A percentile compares a stretch with the other conserved stretches of the same genome.
These are phyloP conservation scores for Exocentrus adspersus DNA, from an alignment of 2,888 invertebrate species.

Conservation along the genomic window DNA sequence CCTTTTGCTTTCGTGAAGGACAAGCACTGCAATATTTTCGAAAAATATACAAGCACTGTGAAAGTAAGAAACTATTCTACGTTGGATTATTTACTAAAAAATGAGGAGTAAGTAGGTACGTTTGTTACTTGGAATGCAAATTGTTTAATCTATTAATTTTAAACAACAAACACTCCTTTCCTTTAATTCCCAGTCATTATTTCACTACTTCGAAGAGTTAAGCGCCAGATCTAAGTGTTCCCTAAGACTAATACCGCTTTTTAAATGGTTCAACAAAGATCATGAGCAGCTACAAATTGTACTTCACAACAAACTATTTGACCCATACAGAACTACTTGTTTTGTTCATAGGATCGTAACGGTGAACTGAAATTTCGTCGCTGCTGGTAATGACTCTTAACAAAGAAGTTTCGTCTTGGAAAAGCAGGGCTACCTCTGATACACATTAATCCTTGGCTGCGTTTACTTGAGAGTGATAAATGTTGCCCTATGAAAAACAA, in stretches of 20 bases:
- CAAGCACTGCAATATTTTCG: no score
- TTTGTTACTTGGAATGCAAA: neutral
- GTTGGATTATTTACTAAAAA: no score
- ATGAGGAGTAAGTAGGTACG: no score
- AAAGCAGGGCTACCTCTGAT: constrained; percentile 1
- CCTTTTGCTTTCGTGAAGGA: no score
- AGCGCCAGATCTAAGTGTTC: neutral
- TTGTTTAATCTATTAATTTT: no score
- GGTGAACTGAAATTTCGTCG: constrained; percentile 1
- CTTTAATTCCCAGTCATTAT: neutral
- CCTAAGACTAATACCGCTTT: neutral
- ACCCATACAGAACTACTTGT: neutral
- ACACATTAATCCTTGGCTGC: neutral
- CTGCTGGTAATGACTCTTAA: neutral
- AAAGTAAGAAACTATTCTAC: no score
- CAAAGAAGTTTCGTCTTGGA: constrained; percentile 3
- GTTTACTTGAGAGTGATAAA: constrained; percentile 1
- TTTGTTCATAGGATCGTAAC: neutral
- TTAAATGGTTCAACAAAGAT: neutral
- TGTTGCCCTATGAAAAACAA: neutral
- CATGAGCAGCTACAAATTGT: neutral
- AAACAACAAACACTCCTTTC: no score
- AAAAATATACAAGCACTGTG: no score
- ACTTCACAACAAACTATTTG: constrained; percentile 1
- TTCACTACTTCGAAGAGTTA: neutral